Evolutionary conservation across 2,888 invertebrate genomes (phyloP), one percentile per base, ranked within the genome.

Genomic region (Taphrorychus bicolor): DNA sequence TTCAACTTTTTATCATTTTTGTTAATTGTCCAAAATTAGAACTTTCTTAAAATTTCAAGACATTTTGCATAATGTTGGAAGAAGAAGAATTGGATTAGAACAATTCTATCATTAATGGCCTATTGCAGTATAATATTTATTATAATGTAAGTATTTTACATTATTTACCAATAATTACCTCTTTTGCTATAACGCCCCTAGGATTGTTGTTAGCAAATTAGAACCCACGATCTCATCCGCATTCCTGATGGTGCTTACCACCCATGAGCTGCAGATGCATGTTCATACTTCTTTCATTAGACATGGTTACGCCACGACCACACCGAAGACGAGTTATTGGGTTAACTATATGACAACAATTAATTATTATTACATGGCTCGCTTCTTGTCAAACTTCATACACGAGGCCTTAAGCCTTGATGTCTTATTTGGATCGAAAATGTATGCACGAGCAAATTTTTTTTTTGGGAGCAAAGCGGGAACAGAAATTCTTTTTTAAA

Each of bases 301-400:
- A 11, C 5, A 16, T 45, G 14, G 17, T 17, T 16, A 17, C 17
- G 16, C 17, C 16, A 45, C 45, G 45, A 45, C 45, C 45, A 45
- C 45, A 45, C 45, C 16, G 45, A 16, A 45, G 45, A 45, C 14
- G 45, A 45, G 4, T 45, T 45, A 45, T 45, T 45, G 45, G 45
- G 45, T 45, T 45, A 45, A 45, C 14, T 45, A 14, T 14, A 45
- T 17, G 45, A 16, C 45, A 45, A 16, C 45, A 45, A 45, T 45
- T 45, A 45, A n/a, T 45, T 14, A 45, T 45, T 14, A 45, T 45
- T 17, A 16, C 45, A 17, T 45, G 17, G 17, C 45, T 16, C 45
- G 2, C 5, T 11, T 45, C 45, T 14, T 14, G 45, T 45, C 32
- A 32, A 32, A 7, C 32, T 32, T 32, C 7, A 32, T 32, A 32